Conservation (phyloP, 2,888 invertebrate species). For the Philereme transversata region DNA sequence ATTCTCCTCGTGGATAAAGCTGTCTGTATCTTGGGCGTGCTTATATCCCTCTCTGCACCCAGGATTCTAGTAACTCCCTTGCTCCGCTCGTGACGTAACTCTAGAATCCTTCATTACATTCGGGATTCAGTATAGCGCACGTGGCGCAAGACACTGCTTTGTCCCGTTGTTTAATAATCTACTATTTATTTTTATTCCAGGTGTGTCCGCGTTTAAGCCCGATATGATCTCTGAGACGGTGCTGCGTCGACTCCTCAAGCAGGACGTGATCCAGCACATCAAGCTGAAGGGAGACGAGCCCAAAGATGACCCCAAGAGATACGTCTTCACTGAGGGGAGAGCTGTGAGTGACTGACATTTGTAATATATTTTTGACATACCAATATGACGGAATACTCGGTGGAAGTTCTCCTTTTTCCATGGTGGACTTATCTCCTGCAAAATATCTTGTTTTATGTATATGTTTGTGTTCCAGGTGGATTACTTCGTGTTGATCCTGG, state of each 20-base stretch:
- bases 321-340: constrained; percentile 92
- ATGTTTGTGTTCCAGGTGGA: constrained; percentile 81
- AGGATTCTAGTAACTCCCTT: too few relatives aligned
- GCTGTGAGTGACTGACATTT: constrained; percentile 70
- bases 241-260: constrained; percentile 94
- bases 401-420: too few relatives aligned
- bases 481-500: constrained; percentile 96
- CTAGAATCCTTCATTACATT: too few relatives aligned
- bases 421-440: too few relatives aligned
- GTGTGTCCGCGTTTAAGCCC: constrained; percentile 94
- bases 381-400: too few relatives aligned
- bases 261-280: constrained; percentile 94
- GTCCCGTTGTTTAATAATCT: too few relatives aligned
- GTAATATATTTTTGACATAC: too few relatives aligned
- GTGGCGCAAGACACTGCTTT: background rate
- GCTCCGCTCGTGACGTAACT: too few relatives aligned
- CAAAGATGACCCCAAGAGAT: constrained; percentile 86
- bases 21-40: too few relatives aligned
- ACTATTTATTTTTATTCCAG: constrained; percentile 74
- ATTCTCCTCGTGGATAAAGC: too few relatives aligned
- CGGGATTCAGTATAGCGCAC: too few relatives aligned
- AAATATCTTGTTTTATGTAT: background rate
- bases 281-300: constrained; percentile 88
- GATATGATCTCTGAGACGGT: constrained; percentile 94
- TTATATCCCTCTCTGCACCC: too few relatives aligned